These are phyloP conservation scores for Himalopsyche kuldschensis DNA, from an alignment of 2,888 invertebrate genomes.

Conservation along the genomic window DNA sequence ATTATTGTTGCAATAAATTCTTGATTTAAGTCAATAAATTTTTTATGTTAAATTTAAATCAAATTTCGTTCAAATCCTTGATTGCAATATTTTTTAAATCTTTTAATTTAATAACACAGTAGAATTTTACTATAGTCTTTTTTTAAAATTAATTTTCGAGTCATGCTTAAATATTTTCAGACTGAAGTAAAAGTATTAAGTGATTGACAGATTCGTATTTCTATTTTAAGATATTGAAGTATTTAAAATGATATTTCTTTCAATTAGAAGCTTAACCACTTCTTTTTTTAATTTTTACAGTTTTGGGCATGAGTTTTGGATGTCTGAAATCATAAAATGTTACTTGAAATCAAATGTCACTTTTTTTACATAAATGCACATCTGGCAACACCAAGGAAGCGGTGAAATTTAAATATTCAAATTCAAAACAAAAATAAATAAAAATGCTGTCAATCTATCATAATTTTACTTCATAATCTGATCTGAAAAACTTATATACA, in stretches of 20 bases:
- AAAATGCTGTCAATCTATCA: background rate
- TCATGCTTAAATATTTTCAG: background rate
- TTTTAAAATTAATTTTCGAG: background rate
- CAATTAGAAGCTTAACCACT: background rate
- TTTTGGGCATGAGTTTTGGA: too few relatives aligned
- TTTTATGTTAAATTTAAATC: too few relatives aligned
- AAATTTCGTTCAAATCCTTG: too few relatives aligned
- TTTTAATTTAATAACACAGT: too few relatives aligned
- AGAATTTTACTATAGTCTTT: too few relatives aligned
- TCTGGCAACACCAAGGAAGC: too few relatives aligned
- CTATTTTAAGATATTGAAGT: background rate
- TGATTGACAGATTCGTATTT: background rate
- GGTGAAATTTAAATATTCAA: too few relatives aligned
- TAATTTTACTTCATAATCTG: background rate
- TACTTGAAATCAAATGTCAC: too few relatives aligned
- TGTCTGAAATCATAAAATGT: too few relatives aligned
- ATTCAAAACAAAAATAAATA: background rate
- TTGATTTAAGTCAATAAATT: background rate
- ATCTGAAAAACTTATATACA: background rate
- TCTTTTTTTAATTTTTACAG: too few relatives aligned
- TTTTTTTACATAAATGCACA: too few relatives aligned
- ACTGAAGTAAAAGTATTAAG: background rate
- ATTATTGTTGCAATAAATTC: background rate
- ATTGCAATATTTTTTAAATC: too few relatives aligned
- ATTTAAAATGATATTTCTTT: background rate